A percentile compares a stretch with the other conserved stretches of the same genome.
Conservation (phyloP, 2,113 vertebrate genomes). For the Microcebus jonahi region DNA sequence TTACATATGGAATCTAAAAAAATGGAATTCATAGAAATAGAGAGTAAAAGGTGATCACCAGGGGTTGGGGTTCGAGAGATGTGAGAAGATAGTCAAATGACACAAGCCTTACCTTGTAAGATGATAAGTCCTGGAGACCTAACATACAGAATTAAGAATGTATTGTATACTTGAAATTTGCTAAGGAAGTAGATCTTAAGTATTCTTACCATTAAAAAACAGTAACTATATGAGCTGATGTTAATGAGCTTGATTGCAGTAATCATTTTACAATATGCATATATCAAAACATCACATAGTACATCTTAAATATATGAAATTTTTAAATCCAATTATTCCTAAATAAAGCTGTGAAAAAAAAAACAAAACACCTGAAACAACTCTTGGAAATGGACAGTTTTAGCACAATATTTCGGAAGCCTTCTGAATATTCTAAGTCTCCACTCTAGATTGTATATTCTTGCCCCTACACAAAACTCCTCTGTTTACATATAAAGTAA, state of each 20-base stretch:
- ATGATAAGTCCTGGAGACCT: background rate
- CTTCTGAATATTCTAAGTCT: background rate
- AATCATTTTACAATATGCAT: background rate
- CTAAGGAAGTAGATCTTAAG: background rate
- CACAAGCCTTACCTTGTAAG: background rate
- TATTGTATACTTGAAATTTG: background rate
- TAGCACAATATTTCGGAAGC: background rate
- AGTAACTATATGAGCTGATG: background rate
- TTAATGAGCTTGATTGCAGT: background rate
- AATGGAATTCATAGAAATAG: background rate
- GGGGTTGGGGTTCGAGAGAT: background rate
- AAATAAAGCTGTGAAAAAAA: background rate
- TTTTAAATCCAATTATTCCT: background rate
- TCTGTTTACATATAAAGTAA: conserved; percentile 26
- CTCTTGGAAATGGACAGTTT: background rate
- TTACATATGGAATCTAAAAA: background rate
- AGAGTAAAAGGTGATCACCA: background rate
- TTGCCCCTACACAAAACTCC: background rate
- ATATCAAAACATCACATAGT: background rate
- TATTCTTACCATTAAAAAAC: background rate
- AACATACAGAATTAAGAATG: background rate
- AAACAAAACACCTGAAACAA: background rate
- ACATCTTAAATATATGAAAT: background rate
- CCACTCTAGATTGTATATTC: background rate
- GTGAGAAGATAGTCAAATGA: background rate